Percentiles rank a stretch among this genome's conserved stretches.
phyloP scores from a whole-genome alignment of 2,113 vertebrate species.

The Tympanuchus pallidicinctus region DNA sequence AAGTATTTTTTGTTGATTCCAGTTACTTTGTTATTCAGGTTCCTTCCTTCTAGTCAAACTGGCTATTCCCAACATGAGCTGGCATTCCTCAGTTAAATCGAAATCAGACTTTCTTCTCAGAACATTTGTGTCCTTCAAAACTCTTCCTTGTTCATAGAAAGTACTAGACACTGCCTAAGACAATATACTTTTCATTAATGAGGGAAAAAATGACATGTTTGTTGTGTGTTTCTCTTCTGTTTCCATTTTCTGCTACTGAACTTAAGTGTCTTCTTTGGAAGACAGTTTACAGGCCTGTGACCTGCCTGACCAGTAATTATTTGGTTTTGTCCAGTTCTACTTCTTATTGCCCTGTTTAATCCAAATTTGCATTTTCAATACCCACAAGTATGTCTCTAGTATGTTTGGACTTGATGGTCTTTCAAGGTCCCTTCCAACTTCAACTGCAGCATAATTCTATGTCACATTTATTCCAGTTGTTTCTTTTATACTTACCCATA shows the following conservation, averaged over 20 bases:
- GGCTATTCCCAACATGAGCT: neutral
- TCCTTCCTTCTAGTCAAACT: neutral
- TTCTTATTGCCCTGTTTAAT: neutral
- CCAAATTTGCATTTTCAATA: neutral
- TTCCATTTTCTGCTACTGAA: neutral
- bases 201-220: rapidly evolving
- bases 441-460: neutral
- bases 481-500: neutral
- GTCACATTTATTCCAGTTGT: neutral
- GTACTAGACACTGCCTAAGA: neutral
- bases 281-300: neutral
- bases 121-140: neutral
- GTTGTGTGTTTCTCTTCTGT: rapidly evolving
- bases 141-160: neutral
- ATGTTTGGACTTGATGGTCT: neutral
- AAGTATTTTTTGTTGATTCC: neutral
- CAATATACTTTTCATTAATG: neutral
- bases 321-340: neutral
- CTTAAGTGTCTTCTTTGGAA: neutral
- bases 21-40: neutral
- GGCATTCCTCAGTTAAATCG: neutral
- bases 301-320: neutral
- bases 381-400: neutral
- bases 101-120: neutral
- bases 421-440: neutral